Base-by-base conservation (phyloP, 2,113 vertebrate genomes). In the Limanda limanda region DNA sequence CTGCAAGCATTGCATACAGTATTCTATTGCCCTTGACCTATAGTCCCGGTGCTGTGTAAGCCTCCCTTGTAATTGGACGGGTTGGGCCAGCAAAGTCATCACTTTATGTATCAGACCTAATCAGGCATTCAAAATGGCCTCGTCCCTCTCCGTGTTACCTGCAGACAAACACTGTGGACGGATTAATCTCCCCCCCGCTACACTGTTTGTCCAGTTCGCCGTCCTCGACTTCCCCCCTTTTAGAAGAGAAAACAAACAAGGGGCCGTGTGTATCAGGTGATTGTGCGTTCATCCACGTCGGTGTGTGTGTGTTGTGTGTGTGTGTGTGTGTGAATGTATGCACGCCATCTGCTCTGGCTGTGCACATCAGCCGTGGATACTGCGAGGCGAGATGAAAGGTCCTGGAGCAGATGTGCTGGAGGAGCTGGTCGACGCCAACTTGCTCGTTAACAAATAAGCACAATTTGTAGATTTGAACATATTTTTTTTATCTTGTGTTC, bases 391-490 rank as follows among this genome's bases (percentile, higher is more conserved):
- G 70, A 79, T 42, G 51, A 63, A 78, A 71, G 70, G 68, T 76
- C 73, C 85, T 71, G 65, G 57, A 87, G 76, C 87, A 91, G 87
- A 87, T 86, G 86, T 89, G 77, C 68, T n/a, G 37, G 60, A 69
- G 80, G 81, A 74, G 68, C 78, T 57, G 81, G 68, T 48, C 57
- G 77, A 85, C 84, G 75, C 64, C 78, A 24, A 60, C 67, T 73
- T 40, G 62, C 48, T 78, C n/a, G 65, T 76, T 62, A 58, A 81
- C 56, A 76, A 79, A 56, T 42, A 70, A 35, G 10, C 10, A 18
- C 5, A 3, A 31, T 47, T 71, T 54, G 8, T 24, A 7, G 12
- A 2, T 61, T 65, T 72, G 11, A 23, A 42, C 58, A 31, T n/a
- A 27, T 52, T 24, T 63, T 54, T 31, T 63, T 3, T 51, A 31